Conservation (phyloP, 2,113 vertebrate genomes). For the Mugil cephalus region DNA sequence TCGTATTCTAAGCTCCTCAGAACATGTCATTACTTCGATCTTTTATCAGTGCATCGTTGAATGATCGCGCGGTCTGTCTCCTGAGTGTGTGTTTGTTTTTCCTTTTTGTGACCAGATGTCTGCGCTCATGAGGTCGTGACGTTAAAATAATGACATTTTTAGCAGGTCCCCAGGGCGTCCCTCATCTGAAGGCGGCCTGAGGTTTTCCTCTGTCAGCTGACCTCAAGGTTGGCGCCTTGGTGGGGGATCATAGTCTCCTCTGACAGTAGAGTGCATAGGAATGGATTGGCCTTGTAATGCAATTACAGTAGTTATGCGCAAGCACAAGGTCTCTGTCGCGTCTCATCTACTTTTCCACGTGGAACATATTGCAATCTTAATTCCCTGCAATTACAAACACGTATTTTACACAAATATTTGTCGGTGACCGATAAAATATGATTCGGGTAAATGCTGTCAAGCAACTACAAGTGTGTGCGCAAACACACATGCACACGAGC, state of each 20-base stretch:
- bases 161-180: constrained; percentile 23
- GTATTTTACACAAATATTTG: background rate
- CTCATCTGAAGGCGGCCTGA: constrained; percentile 32
- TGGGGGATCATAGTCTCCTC: constrained; percentile 16
- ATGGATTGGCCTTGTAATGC: constrained; percentile 32
- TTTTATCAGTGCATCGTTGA: background rate
- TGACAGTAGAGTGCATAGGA: constrained; percentile 22
- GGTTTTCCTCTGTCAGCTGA: constrained; percentile 25
- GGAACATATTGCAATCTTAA: background rate
- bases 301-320: constrained; percentile 9
- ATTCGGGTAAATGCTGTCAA: constrained; percentile 14
- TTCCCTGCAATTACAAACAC: background rate
- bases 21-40: constrained; percentile 20
- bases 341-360: background rate
- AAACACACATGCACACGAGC: constrained; percentile 25
- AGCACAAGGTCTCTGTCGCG: background rate
- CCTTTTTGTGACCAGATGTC: constrained; percentile 45
- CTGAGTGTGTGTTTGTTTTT: background rate
- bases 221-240: constrained; percentile 10
- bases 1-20: constrained; percentile 16
- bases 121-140: constrained; percentile 33
- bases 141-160: constrained; percentile 21
- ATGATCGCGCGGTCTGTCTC: background rate
- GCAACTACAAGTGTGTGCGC: background rate
- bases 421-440: background rate